Evolutionary conservation across 2,113 vertebrate species (phyloP).

Genomic region (Actenoides lindsayi): DNA sequence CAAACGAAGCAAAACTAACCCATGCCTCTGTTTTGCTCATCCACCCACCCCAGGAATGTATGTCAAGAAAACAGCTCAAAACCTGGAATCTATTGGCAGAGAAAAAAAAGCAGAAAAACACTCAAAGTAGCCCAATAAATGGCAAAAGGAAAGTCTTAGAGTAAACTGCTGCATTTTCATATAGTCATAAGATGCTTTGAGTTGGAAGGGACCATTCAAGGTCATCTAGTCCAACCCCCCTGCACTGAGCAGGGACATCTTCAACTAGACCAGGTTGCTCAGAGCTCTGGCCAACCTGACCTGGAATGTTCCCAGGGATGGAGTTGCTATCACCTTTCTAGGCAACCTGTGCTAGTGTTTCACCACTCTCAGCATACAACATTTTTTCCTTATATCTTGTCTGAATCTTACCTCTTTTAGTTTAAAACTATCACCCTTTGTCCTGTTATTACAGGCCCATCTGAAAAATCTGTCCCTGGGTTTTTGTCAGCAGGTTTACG

Average conservation of each 20-base stretch:
- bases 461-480: not conserved
- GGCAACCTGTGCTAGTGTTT: not conserved
- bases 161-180: not conserved
- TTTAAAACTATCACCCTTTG: not conserved
- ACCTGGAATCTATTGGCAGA: not conserved
- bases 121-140: not conserved
- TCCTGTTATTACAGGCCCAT: not conserved
- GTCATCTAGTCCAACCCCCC: not conserved
- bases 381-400: not conserved
- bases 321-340: too few species aligned
- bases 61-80: not conserved
- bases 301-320: not conserved
- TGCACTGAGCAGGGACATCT: not conserved
- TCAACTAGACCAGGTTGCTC: not conserved
- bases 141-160: not conserved
- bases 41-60: not conserved
- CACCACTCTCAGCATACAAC: not conserved
- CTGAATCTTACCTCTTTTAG: not conserved
- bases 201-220: not conserved
- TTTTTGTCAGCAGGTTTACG: not conserved
- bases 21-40: not conserved
- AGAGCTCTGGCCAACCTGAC: not conserved
- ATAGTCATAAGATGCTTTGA: not conserved
- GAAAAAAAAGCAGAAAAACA: not conserved
- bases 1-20: slow-evolving; percentile 32